Evolutionary conservation across 2,113 vertebrate genomes (phyloP).

Genomic region (Emydocephalus ijimae): DNA sequence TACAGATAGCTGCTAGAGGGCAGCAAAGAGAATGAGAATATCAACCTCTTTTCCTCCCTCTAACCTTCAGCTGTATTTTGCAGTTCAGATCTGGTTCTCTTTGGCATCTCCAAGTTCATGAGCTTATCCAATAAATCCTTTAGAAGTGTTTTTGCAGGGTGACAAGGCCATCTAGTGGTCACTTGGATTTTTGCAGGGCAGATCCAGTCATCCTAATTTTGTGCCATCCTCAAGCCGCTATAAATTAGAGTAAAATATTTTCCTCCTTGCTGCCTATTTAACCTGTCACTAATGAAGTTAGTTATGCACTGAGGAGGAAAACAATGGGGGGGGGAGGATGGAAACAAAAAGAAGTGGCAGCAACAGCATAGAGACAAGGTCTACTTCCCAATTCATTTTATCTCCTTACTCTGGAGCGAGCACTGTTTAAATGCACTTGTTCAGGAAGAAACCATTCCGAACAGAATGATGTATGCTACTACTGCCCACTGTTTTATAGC

Average conservation of each 20-base stretch:
- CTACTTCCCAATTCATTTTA: neutral
- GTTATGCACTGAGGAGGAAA: neutral
- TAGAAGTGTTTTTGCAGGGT: neutral
- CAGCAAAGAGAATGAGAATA: neutral
- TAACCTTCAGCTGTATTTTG: neutral
- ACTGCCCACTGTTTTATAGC: neutral
- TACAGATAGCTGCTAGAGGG: neutral
- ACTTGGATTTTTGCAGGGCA: neutral
- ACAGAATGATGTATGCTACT: neutral
- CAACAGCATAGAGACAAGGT: neutral
- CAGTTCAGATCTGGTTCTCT: neutral
- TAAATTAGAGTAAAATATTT: neutral
- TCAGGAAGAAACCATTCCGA: neutral
- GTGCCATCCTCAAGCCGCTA: neutral
- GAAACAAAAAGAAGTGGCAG: neutral
- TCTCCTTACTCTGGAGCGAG: neutral
- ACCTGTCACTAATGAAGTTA: neutral
- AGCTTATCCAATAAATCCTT: neutral
- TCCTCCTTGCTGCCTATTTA: neutral
- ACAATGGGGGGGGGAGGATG: neutral
- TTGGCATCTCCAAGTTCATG: neutral
- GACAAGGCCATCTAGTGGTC: neutral
- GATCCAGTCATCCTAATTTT: neutral
- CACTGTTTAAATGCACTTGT: neutral
- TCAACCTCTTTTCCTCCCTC: neutral